Percentiles rank a stretch among this genome's conserved stretches.
Conservation (phyloP, 92 coral and sea anemone genomes). For the Montipora capitata region DNA sequence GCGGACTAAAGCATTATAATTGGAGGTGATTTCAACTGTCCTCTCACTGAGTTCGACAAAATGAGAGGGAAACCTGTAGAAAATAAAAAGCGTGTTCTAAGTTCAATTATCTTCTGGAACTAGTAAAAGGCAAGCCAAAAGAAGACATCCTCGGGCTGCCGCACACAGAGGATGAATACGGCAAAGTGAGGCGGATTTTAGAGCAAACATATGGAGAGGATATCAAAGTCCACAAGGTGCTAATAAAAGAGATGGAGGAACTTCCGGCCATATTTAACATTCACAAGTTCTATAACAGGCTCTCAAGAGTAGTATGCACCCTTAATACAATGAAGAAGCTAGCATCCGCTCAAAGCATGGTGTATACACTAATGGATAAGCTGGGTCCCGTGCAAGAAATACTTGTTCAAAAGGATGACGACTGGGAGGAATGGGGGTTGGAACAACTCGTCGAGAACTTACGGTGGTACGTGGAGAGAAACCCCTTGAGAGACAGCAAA, state of each 20-base stretch:
- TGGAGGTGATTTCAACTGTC: too few species aligned
- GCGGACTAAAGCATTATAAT: too few species aligned
- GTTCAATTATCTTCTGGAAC: conserved; percentile 55
- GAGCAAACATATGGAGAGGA: conserved; percentile 47
- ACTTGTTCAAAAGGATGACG: conserved; percentile 65
- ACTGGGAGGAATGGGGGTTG: conserved; percentile 73
- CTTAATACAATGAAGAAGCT: conserved; percentile 54
- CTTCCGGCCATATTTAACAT: conserved; percentile 47
- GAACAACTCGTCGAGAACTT: conserved; percentile 65
- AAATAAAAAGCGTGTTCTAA: too few species aligned
- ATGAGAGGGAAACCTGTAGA: too few species aligned
- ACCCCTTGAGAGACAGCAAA: conserved; percentile 30
- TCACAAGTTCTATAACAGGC: conserved; percentile 52
- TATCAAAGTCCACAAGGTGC: conserved; percentile 20
- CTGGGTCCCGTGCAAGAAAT: conserved; percentile 29
- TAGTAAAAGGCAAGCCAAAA: conserved; percentile 41
- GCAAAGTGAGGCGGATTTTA: conserved; percentile 51
- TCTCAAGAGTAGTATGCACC: conserved; percentile 60
- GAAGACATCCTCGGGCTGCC: conserved; percentile 57
- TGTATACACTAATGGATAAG: conserved; percentile 58
- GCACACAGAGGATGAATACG: conserved; percentile 60
- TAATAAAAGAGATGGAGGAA: conserved; percentile 58
- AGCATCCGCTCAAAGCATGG: conserved; percentile 40
- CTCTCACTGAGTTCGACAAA: too few species aligned
- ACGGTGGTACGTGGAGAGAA: conserved; percentile 60